A percentile compares a stretch with the other conserved stretches of the same genome.
These are phyloP conservation scores for Crioceris asparagi DNA, from an alignment of 2,888 invertebrate genomes.

Conservation along the genomic window DNA sequence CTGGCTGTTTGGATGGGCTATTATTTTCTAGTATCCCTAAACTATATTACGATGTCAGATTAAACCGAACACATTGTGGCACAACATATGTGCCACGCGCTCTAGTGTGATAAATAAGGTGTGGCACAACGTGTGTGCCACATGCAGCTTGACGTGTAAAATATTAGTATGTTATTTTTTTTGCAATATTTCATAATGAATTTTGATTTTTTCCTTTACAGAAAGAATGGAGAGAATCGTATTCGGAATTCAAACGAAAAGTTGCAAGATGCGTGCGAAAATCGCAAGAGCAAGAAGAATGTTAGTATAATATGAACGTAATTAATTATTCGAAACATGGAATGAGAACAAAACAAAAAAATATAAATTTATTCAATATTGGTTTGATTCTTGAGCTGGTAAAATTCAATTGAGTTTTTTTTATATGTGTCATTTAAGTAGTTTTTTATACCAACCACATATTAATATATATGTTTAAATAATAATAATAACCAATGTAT, in stretches of 20 bases:
- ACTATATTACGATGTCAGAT: no score
- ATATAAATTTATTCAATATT: slow-evolving; percentile 16
- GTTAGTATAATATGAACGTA: slow-evolving; percentile 59
- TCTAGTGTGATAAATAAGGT: no score
- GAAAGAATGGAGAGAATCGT: slow-evolving; percentile 99
- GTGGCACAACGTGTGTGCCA: no score
- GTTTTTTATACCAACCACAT: slow-evolving; percentile 21
- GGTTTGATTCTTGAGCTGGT: slow-evolving; percentile 25
- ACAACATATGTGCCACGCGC: no score
- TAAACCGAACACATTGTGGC: no score
- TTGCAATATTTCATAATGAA: no score
- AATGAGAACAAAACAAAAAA: slow-evolving; percentile 16
- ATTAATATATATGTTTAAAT: slow-evolving; percentile 10
- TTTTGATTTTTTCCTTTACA: slow-evolving; percentile 43
- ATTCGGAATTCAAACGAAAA: slow-evolving; percentile 94
- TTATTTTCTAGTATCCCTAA: no score
- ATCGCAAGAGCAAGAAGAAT: slow-evolving; percentile 99
- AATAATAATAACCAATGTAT: background rate
- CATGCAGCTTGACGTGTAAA: no score
- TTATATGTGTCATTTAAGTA: slow-evolving; percentile 20
- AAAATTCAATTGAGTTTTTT: slow-evolving; percentile 19
- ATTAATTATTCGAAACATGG: no score
- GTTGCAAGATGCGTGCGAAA: slow-evolving; percentile 96
- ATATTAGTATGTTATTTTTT: no score
- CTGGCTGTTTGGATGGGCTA: no score